These are phyloP conservation scores for Hoplostethus mediterraneus DNA, from an alignment of 2,797 vertebrate species.

Conservation along the genomic window DNA sequence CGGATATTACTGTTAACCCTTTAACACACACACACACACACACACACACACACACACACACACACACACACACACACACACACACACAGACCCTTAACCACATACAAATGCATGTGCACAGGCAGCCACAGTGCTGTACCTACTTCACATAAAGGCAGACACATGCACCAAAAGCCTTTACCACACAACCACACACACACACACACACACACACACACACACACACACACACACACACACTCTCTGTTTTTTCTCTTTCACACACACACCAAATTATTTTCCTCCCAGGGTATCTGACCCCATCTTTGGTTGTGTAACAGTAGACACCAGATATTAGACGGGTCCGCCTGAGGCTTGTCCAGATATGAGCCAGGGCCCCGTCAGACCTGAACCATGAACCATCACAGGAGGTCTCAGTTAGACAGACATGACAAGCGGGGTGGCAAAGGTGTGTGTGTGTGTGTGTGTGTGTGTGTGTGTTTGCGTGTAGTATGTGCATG, in stretches of 20 bases:
- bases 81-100: neutral
- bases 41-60: slow-evolving; percentile 8
- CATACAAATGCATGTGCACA: neutral
- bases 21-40: slow-evolving; percentile 25
- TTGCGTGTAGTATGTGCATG: slow-evolving; percentile 9
- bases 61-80: neutral
- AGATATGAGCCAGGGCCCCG: slow-evolving; percentile 55
- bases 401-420: slow-evolving; percentile 63
- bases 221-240: neutral
- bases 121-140: neutral
- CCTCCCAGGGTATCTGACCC: slow-evolving; percentile 12
- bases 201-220: slow-evolving; percentile 7
- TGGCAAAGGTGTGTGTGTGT: slow-evolving; percentile 42
- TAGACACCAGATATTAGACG: slow-evolving; percentile 61
- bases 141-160: neutral
- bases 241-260: neutral
- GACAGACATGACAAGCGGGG: slow-evolving; percentile 64
- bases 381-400: slow-evolving; percentile 57
- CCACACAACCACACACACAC: neutral
- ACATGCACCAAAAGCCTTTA: neutral
- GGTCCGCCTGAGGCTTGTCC: slow-evolving; percentile 38
- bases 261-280: slow-evolving; percentile 12
- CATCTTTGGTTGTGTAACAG: slow-evolving; percentile 30
- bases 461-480: slow-evolving; percentile 52
- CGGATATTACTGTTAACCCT: slow-evolving; percentile 80